Evolutionary conservation across 2,797 vertebrate species (phyloP).

Genomic region (Amphiprion clarkii): DNA sequence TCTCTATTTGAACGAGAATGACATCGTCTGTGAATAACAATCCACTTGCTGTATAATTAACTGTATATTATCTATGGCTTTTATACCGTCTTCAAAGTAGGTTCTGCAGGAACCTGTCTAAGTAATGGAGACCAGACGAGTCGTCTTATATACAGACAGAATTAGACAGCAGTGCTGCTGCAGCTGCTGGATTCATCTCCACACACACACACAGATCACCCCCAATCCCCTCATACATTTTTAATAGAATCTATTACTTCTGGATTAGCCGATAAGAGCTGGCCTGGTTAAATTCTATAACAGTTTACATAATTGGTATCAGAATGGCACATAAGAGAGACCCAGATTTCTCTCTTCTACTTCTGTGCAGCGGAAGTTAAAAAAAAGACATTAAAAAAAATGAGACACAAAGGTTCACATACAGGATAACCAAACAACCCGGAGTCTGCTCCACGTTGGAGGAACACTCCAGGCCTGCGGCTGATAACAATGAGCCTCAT

Average conservation of each 20-base stretch:
- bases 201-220: conserved; percentile 36
- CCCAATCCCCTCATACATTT: conserved; percentile 85
- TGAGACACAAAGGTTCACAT: conserved; percentile 75
- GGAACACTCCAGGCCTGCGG: conserved; percentile 70
- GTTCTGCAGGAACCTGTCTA: conserved; percentile 58
- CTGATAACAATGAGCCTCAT: conserved; percentile 80
- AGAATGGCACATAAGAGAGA: conserved; percentile 75
- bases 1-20: conserved; percentile 39
- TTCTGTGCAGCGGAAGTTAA: conserved; percentile 41
- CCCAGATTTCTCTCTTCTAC: conserved; percentile 71
- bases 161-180: conserved; percentile 73
- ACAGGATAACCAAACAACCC: conserved; percentile 75
- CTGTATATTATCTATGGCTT: conserved; percentile 61
- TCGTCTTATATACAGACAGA: conserved; percentile 64
- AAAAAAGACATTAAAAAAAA: conserved; percentile 38
- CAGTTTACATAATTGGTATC: conserved; percentile 89
- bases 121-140: conserved; percentile 77
- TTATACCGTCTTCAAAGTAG: conserved; percentile 48
- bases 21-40: conserved; percentile 58
- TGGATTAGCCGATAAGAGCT: conserved; percentile 88
- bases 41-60: conserved; percentile 67
- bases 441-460: conserved; percentile 51
- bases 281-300: conserved; percentile 87
- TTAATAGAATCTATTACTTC: conserved; percentile 91
- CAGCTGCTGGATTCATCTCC: conserved; percentile 78